Percentiles rank a stretch among this genome's conserved stretches.
phyloP scores from a whole-genome alignment of 2,113 vertebrate species.

The Takifugu flavidus region DNA sequence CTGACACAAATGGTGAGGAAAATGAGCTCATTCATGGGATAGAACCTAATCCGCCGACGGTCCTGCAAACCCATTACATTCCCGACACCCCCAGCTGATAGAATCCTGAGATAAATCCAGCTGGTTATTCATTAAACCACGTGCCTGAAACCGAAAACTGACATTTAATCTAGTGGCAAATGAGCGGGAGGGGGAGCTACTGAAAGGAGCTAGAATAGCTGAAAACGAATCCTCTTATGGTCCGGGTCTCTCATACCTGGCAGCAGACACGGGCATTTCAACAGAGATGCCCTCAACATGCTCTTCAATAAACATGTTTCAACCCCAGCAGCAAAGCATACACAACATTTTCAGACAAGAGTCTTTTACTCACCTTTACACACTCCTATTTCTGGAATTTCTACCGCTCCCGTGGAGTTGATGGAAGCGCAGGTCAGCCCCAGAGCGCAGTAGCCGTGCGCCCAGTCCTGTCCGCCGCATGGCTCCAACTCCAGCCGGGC shows the following conservation, averaged over 20 bases:
- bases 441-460: constrained; percentile 73
- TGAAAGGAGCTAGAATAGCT: constrained; percentile 38
- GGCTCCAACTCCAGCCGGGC: constrained; percentile 74
- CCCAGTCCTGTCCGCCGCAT: constrained; percentile 77
- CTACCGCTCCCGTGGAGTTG: constrained; percentile 60
- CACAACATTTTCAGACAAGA: neutral
- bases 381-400: constrained; percentile 67
- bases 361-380: constrained; percentile 71
- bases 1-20: constrained; percentile 27
- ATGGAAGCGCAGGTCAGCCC: constrained; percentile 74
- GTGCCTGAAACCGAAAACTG: constrained; percentile 2
- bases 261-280: constrained; percentile 36
- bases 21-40: constrained; percentile 30
- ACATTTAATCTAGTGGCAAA: constrained; percentile 27
- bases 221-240: constrained; percentile 59
- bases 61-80: too few relatives aligned
- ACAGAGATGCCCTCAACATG: constrained; percentile 22
- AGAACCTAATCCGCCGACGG: neutral
- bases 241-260: constrained; percentile 32
- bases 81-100: neutral
- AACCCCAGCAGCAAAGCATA: neutral
- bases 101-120: neutral
- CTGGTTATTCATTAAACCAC: constrained; percentile 22
- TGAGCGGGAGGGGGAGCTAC: constrained; percentile 28
- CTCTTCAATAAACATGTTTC: neutral